A percentile compares a stretch with the other conserved stretches of the same genome.
Conservation (phyloP, 2,797 vertebrate species). For the Enteromius viviparus region DNA sequence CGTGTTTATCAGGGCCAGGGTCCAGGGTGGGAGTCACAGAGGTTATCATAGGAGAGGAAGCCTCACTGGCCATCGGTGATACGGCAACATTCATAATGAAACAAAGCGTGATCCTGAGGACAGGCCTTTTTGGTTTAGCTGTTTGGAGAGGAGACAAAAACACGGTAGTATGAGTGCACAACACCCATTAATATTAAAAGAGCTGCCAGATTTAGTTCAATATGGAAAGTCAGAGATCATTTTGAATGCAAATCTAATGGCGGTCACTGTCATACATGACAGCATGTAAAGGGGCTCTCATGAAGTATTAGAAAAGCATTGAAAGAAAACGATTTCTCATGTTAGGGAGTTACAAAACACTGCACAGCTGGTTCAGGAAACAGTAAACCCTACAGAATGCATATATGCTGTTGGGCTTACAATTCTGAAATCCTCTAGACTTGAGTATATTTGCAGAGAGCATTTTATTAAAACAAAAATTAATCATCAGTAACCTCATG, state of each 20-base stretch:
- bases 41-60: conserved; percentile 87
- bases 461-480: background rate
- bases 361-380: background rate
- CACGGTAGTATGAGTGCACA: conserved; percentile 13
- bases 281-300: conserved; percentile 30
- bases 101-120: conserved; percentile 65
- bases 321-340: conserved; percentile 17
- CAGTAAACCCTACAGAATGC: background rate
- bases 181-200: conserved; percentile 44
- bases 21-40: conserved; percentile 86
- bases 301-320: conserved; percentile 27
- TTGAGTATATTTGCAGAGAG: background rate
- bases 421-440: background rate
- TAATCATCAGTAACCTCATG: background rate
- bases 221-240: conserved; percentile 48
- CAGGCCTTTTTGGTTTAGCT: conserved; percentile 76
- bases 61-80: conserved; percentile 82
- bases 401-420: background rate
- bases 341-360: background rate
- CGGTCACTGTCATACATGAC: conserved; percentile 42
- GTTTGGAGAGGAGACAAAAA: conserved; percentile 49
- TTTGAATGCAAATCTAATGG: conserved; percentile 50
- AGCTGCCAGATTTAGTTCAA: conserved; percentile 38
- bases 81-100: conserved; percentile 86
- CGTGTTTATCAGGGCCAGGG: conserved; percentile 55